Base-by-base conservation (phyloP, 2,797 vertebrate genomes). In the Heterohyrax brucei region DNA sequence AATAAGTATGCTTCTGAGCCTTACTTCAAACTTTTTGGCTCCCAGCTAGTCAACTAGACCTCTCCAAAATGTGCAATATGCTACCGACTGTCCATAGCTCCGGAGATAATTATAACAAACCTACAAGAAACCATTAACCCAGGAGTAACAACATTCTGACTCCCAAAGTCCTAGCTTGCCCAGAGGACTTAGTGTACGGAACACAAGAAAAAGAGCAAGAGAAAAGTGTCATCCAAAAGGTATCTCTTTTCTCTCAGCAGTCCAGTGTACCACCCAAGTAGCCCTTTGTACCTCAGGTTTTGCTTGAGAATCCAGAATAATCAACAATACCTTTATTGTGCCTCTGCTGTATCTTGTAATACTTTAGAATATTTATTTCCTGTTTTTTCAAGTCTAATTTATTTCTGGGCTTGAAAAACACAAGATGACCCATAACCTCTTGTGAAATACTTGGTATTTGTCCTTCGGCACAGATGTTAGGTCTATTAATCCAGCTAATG, bases 361-460 rank as follows among this genome's bases (percentile, higher is more conserved):
- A 83, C 28, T 13, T 95, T 86, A 86, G 33, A 79, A 66, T 87
- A 77, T 66, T 75, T 77, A 81, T 87, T 96, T 85, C 86, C 91
- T 84, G 73, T 87, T 91, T 97, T 94, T 85, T 82, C n/a, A 59
- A 28, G 61, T 92, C 61, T 83, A 78, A 70, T 97, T 64, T 87
- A 88, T 98, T 85, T 96, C 56, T 24, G 91, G 22, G 19, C 59
- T 62, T 91, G 56, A 82, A 53, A 2, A 87, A 91, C 88, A n/a
- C 73, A 87, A 93, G 46, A 53, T 89, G 95, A 96, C 80, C 56
- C 68, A 33, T 95, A 90, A 97, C 73, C 93, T 95, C 80, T 96
- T 97, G 48, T 87, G 72, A 95, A 96, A 96, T 76, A 22, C 33
- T 96, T 76, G 78, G 78, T 86, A 76, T 97, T 95, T 76, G 92